These are phyloP conservation scores for Orestias chungarensis DNA, from an alignment of 2,797 vertebrate species.

Conservation along the genomic window DNA sequence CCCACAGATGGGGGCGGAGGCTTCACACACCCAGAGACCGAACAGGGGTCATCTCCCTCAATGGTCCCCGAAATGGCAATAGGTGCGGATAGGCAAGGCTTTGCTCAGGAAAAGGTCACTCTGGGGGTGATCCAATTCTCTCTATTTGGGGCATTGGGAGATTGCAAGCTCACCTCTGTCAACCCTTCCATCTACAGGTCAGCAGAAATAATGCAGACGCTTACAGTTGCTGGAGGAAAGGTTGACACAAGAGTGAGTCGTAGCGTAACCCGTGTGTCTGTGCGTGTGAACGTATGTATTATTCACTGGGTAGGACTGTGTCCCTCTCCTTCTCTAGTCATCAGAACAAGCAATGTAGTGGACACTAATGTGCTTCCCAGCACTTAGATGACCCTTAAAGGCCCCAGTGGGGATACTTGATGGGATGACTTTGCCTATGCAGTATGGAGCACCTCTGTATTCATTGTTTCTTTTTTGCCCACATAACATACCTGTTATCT, in stretches of 20 bases:
- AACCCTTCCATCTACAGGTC: constrained; percentile 76
- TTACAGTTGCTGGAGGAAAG: constrained; percentile 51
- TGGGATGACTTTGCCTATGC: constrained; percentile 72
- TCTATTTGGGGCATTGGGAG: constrained; percentile 75
- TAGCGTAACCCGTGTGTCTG: constrained; percentile 35
- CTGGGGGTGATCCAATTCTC: constrained; percentile 83
- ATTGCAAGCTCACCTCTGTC: constrained; percentile 83
- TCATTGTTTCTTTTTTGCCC: constrained; percentile 54
- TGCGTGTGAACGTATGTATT: constrained; percentile 57
- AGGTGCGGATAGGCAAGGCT: constrained; percentile 70
- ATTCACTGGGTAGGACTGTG: constrained; percentile 59
- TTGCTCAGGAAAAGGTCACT: constrained; percentile 79
- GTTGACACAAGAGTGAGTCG: constrained; percentile 33
- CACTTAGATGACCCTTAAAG: constrained; percentile 65
- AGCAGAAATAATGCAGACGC: constrained; percentile 75
- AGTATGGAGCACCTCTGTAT: constrained; percentile 58
- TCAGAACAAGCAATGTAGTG: constrained; percentile 43
- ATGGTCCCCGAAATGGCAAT: constrained; percentile 61
- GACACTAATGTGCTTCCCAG: constrained; percentile 48
- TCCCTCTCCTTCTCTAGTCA: constrained; percentile 52
- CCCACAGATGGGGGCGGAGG: constrained; percentile 54
- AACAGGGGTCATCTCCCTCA: constrained; percentile 70
- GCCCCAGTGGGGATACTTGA: constrained; percentile 34
- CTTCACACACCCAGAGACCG: constrained; percentile 51
- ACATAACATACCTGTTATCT: constrained; percentile 55